Percentiles rank a stretch among this genome's conserved stretches.
These are phyloP conservation scores for Chelon labrosus DNA, from an alignment of 2,797 vertebrate species.

Conservation along the genomic window DNA sequence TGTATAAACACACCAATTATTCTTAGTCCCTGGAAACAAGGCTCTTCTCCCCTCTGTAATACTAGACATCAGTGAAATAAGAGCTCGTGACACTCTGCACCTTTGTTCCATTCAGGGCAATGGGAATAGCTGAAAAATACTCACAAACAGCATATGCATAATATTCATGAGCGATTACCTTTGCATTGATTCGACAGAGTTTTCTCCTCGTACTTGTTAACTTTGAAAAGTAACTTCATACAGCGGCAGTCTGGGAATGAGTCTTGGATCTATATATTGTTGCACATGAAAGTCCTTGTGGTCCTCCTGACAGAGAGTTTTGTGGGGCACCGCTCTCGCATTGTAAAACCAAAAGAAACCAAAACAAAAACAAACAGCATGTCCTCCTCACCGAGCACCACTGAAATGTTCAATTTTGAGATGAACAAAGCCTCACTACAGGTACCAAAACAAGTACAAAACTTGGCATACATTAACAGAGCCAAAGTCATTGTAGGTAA, in stretches of 20 bases:
- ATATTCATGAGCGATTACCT: slow-evolving; percentile 47
- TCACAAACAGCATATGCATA: slow-evolving; percentile 38
- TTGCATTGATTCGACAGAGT: slow-evolving; percentile 33
- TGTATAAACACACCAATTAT: slow-evolving; percentile 79
- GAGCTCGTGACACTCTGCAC: slow-evolving; percentile 41
- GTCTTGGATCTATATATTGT: slow-evolving; percentile 21
- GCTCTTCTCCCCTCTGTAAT: slow-evolving; percentile 49
- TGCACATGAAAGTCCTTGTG: slow-evolving; percentile 32
- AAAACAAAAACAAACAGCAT: slow-evolving; percentile 36
- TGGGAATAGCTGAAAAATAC: slow-evolving; percentile 23
- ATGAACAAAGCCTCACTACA: slow-evolving; percentile 37
- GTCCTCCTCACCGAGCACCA: not conserved
- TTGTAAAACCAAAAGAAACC: slow-evolving; percentile 32
- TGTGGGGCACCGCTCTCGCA: not conserved
- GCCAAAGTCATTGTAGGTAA: slow-evolving; percentile 10
- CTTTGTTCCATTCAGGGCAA: slow-evolving; percentile 37
- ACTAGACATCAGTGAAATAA: slow-evolving; percentile 43
- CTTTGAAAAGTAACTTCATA: slow-evolving; percentile 50
- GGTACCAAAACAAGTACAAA: slow-evolving; percentile 17
- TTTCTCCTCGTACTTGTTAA: slow-evolving; percentile 38
- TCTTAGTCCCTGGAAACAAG: slow-evolving; percentile 65
- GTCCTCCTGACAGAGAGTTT: slow-evolving; percentile 14
- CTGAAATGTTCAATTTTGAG: slow-evolving; percentile 48
- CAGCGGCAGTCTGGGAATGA: not conserved
- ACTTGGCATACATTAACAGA: slow-evolving; percentile 14